These are phyloP conservation scores for Omphaloscelis lunosa DNA, from an alignment of 2,888 invertebrate species.

Conservation along the genomic window DNA sequence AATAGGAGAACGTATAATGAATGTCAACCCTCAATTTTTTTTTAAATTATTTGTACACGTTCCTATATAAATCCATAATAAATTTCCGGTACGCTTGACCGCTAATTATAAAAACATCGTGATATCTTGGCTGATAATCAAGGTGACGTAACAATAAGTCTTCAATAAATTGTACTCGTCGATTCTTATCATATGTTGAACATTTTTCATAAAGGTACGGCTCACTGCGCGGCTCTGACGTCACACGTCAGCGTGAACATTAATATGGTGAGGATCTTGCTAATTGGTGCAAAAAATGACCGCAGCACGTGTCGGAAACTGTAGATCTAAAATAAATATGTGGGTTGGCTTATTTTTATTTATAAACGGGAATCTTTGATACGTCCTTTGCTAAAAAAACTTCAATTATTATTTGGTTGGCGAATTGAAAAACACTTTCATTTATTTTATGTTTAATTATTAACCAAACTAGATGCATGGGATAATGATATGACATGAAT, in stretches of 20 bases:
- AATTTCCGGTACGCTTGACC: neutral
- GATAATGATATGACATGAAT: neutral
- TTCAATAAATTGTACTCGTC: conserved; percentile 11
- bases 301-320: neutral
- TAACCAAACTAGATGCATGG: neutral
- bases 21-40: neutral
- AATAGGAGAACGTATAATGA: neutral
- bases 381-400: no score
- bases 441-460: neutral
- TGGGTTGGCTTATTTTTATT: neutral
- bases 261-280: neutral
- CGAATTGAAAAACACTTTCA: neutral
- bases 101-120: conserved; percentile 17
- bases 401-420: neutral
- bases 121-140: conserved; percentile 45
- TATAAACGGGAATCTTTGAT: neutral
- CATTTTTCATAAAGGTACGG: conserved; percentile 4
- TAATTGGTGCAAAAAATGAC: conserved; percentile 23
- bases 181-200: conserved; percentile 25
- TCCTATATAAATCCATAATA: neutral
- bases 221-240: neutral
- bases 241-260: neutral
- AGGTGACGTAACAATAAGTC: conserved; percentile 14
- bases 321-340: neutral
- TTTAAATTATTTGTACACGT: neutral